phyloP scores from a whole-genome alignment of 2,888 invertebrate genomes.

The Drosophila barbarae region DNA sequence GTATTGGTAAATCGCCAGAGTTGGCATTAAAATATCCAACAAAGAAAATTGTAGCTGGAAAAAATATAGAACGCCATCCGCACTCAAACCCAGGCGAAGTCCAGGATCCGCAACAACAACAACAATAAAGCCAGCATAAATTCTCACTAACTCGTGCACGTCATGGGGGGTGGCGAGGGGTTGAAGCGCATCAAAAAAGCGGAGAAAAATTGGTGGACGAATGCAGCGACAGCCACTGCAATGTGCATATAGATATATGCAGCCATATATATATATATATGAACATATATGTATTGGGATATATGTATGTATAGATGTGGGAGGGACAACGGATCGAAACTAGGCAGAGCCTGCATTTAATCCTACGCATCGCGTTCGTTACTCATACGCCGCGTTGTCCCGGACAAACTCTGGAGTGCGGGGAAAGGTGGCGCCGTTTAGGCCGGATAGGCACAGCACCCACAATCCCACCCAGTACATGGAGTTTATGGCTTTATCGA shows the following conservation, averaged over 20 bases:
- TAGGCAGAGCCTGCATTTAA: conserved; percentile 54
- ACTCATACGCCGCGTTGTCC: conserved; percentile 59
- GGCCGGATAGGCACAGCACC: conserved; percentile 15
- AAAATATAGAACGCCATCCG: conserved; percentile 42
- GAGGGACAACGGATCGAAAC: conserved; percentile 28
- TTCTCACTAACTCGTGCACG: conserved; percentile 33
- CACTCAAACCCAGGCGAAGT: conserved; percentile 11
- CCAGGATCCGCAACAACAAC: conserved; percentile 24
- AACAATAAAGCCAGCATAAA: conserved; percentile 34
- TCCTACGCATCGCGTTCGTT: conserved; percentile 61
- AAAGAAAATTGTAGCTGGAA: conserved; percentile 36
- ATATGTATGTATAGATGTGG: conserved; percentile 20
- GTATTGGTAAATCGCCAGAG: conserved; percentile 34
- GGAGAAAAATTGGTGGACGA: conserved; percentile 57
- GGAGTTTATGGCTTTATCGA: conserved; percentile 64
- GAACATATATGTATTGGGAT: conserved; percentile 8
- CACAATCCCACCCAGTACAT: conserved; percentile 34
- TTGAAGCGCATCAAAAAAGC: conserved; percentile 51
- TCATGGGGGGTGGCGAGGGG: conserved; percentile 9
- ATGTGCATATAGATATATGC: conserved; percentile 16
- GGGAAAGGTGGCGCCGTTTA: conserved; percentile 37
- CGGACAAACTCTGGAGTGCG: conserved; percentile 31
- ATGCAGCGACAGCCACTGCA: conserved; percentile 42
- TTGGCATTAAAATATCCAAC: conserved; percentile 37
- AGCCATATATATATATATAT: not conserved